Conservation (phyloP, 2,113 vertebrate species). For the Hemichromis elongatus region DNA sequence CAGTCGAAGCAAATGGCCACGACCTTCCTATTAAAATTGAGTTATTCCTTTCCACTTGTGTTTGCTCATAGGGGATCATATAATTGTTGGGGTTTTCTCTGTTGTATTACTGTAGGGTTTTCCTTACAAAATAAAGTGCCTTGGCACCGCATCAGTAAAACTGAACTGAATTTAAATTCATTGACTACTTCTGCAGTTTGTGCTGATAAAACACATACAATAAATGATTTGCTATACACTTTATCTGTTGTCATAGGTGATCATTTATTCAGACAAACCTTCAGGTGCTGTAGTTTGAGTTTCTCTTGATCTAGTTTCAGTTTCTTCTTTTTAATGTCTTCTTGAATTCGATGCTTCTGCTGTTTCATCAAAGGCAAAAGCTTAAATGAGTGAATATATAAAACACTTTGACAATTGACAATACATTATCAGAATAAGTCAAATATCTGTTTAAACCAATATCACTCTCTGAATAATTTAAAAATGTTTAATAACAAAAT, state of each 20-base stretch:
- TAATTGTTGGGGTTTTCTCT: not conserved
- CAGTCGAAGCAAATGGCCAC: not conserved
- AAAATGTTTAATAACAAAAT: not conserved
- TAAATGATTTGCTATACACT: not conserved
- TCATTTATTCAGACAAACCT: not conserved
- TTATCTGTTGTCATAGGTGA: not conserved
- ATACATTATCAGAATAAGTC: not conserved
- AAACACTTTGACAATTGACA: rapidly evolving
- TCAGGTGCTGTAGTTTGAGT: constrained; percentile 42
- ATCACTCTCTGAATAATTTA: rapidly evolving
- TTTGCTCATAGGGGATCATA: not conserved
- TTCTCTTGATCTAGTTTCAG: constrained; percentile 53
- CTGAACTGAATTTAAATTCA: rapidly evolving
- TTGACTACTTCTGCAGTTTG: not conserved
- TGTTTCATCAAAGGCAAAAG: not conserved
- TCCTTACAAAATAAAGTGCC: not conserved
- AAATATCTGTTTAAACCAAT: not conserved
- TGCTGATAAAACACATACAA: not conserved
- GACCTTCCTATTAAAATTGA: rapidly evolving
- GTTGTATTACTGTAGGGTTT: not conserved
- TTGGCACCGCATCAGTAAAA: not conserved
- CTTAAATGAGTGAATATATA: not conserved
- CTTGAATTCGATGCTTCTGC: constrained; percentile 50
- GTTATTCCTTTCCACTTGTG: not conserved
- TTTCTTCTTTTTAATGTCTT: constrained; percentile 46